Evolutionary conservation across 2,888 invertebrate genomes (phyloP).

Genomic region (Aporophyla nigra): DNA sequence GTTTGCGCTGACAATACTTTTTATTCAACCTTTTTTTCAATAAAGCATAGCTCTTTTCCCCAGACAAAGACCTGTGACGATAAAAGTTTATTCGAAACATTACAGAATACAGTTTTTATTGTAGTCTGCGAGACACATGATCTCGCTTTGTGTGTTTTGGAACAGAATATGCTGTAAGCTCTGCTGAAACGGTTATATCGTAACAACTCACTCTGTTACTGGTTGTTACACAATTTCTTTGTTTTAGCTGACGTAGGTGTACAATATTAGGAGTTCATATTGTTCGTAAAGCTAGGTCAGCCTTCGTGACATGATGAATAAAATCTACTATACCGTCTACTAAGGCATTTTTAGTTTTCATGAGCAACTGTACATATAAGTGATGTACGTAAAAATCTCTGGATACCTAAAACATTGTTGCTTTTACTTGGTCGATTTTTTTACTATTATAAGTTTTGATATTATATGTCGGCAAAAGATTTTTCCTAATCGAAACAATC

Average conservation of each 20-base stretch:
- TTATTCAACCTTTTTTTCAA: slow-evolving; percentile 17
- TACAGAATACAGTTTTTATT: slow-evolving; percentile 31
- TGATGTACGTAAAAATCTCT: too few species aligned
- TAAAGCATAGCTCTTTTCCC: background rate
- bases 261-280: slow-evolving; percentile 19
- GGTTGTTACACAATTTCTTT: slow-evolving; percentile 32
- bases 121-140: slow-evolving; percentile 40
- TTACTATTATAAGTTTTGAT: too few species aligned
- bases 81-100: slow-evolving; percentile 22
- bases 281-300: background rate
- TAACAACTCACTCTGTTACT: slow-evolving; percentile 26
- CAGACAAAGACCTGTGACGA: slow-evolving; percentile 17
- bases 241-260: slow-evolving; percentile 37
- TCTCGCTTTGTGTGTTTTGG: slow-evolving; percentile 41
- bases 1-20: slow-evolving; percentile 4
- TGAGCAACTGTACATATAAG: too few species aligned
- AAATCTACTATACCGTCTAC: background rate
- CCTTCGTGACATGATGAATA: background rate
- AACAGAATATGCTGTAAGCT: slow-evolving; percentile 38
- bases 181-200: slow-evolving; percentile 35
- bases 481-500: too few species aligned
- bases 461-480: too few species aligned
- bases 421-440: too few species aligned
- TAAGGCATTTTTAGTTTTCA: too few species aligned
- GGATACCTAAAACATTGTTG: too few species aligned